Base-by-base conservation (phyloP, 30 jellyfish, hydroid and myxozoan genomes). In the Hydra vulgaris region DNA sequence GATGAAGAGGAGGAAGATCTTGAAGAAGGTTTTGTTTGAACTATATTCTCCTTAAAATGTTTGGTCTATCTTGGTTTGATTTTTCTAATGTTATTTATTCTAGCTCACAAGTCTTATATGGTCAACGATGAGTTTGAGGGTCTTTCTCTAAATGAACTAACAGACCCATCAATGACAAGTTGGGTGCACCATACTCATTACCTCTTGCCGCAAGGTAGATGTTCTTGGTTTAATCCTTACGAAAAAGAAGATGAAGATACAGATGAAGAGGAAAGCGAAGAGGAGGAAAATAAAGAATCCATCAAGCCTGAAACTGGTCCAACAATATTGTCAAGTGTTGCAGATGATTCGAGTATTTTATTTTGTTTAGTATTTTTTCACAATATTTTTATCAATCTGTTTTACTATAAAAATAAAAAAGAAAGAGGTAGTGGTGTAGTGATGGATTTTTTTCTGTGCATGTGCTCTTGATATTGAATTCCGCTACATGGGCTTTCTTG, bases 171-270 rank as follows among this genome's bases (percentile, higher is more conserved):
- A 15, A 92, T 92, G 98, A 77, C 21, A 3, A 76, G 70, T 56
- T 92, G 98, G 98, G 92, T 87, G 21, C 98, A 92, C 77, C 98
- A 92, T 73, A 90, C 89, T 78, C 98, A 92, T 80, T 83, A 81
- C 79, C 81, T 92, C 25, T 88, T 92, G 4, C 96, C 98, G 22
- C 98, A 92, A 77, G 98, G 98, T 71, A 74, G 98, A 53, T 87
- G 96, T 81, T n/a, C 93, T 26, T 92, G 98, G 98, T 92, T 74
- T 70, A 84, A 92, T 76, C 96, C 96, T 15, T 92, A 86, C 53
- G 77, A 92, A 22, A 86, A 83, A 80, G 96, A 95, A 56, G 96
- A 92, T 70, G 98, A 92, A 22, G 98, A 92, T 56, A 86, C 86
- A 66, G 98, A 92, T 53, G 98, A 86, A 74, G 98, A 92, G 22